Evolutionary conservation across 2,113 vertebrate species (phyloP).

Genomic region (Phyllostomus hastatus): DNA sequence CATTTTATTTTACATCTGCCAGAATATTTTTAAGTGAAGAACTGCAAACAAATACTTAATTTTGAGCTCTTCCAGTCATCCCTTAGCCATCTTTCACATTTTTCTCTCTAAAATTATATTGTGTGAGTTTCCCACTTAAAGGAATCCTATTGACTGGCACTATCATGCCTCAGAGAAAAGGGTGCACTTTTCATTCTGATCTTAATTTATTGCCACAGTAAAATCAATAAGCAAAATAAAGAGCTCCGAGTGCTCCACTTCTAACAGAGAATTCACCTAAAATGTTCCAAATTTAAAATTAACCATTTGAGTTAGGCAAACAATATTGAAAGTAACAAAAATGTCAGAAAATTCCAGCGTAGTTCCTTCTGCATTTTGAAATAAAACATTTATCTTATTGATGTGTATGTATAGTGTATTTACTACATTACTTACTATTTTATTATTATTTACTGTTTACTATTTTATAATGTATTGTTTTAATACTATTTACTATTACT

Average conservation of each 20-base stretch:
- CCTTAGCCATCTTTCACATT: neutral
- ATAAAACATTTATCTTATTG: neutral
- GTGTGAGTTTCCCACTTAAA: neutral
- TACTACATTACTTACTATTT: neutral
- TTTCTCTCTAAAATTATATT: neutral
- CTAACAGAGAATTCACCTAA: neutral
- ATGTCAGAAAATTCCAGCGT: neutral
- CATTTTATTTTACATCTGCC: neutral
- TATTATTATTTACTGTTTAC: neutral
- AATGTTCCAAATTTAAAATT: neutral
- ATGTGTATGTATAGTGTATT: neutral
- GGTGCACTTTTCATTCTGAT: constrained; percentile 16
- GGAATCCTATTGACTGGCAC: neutral
- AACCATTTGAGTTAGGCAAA: neutral
- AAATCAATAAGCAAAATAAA: constrained; percentile 32
- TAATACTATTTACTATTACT: neutral
- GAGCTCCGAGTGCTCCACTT: neutral
- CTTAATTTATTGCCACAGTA: neutral
- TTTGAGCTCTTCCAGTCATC: neutral
- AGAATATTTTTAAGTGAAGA: neutral
- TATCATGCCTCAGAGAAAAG: neutral
- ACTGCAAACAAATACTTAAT: neutral
- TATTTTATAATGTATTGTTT: neutral
- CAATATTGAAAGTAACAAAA: neutral
- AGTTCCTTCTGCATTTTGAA: neutral